These are phyloP conservation scores for Balanococcus diminutus DNA, from an alignment of 2,888 invertebrate genomes.

Conservation along the genomic window DNA sequence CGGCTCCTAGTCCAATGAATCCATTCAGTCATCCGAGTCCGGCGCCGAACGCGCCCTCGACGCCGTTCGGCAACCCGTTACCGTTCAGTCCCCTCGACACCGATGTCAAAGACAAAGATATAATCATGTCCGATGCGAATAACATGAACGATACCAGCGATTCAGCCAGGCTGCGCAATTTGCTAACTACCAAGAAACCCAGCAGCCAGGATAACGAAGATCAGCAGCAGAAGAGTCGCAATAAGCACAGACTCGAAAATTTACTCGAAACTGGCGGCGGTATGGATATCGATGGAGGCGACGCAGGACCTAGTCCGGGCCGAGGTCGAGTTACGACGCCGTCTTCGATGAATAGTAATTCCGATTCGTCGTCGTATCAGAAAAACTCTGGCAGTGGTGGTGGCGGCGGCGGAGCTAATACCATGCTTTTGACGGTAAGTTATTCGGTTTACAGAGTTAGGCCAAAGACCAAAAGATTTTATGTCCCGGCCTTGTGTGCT, in stretches of 20 bases:
- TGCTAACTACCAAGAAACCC: slow-evolving; percentile 64
- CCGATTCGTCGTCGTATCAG: slow-evolving; percentile 36
- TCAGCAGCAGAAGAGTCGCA: slow-evolving; percentile 52
- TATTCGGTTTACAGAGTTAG: not conserved
- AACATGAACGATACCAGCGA: slow-evolving; percentile 61
- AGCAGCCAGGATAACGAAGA: slow-evolving; percentile 58
- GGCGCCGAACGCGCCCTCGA: slow-evolving; percentile 62
- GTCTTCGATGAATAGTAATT: not conserved
- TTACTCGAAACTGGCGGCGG: slow-evolving; percentile 43
- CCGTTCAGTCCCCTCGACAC: slow-evolving; percentile 70
- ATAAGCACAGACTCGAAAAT: slow-evolving; percentile 62
- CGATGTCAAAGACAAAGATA: slow-evolving; percentile 65
- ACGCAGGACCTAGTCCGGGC: slow-evolving; percentile 16
- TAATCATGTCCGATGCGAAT: slow-evolving; percentile 64
- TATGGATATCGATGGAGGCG: slow-evolving; percentile 28
- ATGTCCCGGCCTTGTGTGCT: not conserved
- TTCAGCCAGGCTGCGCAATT: slow-evolving; percentile 67
- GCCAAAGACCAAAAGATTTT: not conserved
- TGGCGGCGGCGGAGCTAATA: not conserved
- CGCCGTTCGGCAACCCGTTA: slow-evolving; percentile 64
- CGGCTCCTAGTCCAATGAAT: slow-evolving; percentile 63
- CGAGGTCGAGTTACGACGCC: not conserved
- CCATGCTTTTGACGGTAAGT: slow-evolving; percentile 3
- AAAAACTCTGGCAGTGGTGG: not conserved
- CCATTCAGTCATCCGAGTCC: slow-evolving; percentile 65